Evolutionary conservation across 2,113 vertebrate genomes (phyloP).

Genomic region (Synchiropus splendidus): DNA sequence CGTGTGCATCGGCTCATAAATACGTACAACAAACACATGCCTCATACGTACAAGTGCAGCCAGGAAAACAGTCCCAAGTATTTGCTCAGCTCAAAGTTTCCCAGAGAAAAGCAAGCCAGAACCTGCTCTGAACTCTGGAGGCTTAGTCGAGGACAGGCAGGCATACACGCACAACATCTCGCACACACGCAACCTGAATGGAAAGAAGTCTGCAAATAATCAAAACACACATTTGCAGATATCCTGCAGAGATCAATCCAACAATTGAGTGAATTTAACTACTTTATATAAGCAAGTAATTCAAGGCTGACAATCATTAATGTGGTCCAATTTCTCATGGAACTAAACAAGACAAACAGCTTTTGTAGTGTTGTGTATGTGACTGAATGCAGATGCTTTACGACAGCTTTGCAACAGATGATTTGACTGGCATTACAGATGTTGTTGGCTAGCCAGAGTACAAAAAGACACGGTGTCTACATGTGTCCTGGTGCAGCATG

Average conservation of each 20-base stretch:
- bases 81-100: conserved; percentile 69
- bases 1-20: no score
- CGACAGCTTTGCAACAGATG: no score
- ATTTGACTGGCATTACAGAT: no score
- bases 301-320: no score
- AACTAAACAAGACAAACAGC: no score
- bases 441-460: no score
- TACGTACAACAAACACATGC: conserved; percentile 27
- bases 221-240: conserved; percentile 17
- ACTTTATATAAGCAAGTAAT: no score
- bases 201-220: conserved; percentile 28
- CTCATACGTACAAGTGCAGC: conserved; percentile 36
- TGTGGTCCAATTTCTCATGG: no score
- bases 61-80: conserved; percentile 56
- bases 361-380: no score
- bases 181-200: conserved; percentile 33
- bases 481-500: no score
- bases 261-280: not conserved
- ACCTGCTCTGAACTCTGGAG: conserved; percentile 60
- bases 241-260: conserved; percentile 6
- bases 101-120: conserved; percentile 66
- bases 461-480: no score
- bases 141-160: conserved; percentile 34
- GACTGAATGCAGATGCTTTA: no score
- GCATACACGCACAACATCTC: conserved; percentile 34